These are phyloP conservation scores for Melitaea cinxia DNA, from an alignment of 1,140 invertebrate genomes.

Conservation along the genomic window DNA sequence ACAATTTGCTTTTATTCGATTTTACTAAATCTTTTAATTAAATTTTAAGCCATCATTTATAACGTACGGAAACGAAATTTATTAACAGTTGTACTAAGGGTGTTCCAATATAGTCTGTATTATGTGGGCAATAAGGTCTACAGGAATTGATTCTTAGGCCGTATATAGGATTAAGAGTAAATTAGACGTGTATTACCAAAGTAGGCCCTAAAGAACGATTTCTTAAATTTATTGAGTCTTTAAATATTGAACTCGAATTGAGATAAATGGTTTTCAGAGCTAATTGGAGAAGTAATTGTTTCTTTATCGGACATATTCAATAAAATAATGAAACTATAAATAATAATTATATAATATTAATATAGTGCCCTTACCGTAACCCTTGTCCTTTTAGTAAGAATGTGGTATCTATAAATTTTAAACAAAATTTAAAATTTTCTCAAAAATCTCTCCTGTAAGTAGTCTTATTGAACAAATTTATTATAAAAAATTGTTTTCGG, in stretches of 20 bases:
- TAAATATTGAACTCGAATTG: neutral
- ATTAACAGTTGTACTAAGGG: neutral
- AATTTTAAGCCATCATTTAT: constrained; percentile 23
- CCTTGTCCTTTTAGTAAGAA: no score
- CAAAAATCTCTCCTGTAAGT: no score
- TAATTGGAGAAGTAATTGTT: neutral
- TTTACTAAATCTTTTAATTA: constrained; percentile 27
- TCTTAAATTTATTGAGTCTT: neutral
- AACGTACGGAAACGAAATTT: constrained; percentile 4
- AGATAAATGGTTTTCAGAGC: neutral
- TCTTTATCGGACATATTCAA: no score
- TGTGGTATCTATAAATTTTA: no score
- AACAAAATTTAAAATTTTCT: no score
- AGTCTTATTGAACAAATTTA: no score
- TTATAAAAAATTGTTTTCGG: no score
- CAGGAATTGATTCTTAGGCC: neutral
- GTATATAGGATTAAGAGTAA: neutral
- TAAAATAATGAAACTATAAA: no score
- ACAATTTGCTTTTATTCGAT: neutral
- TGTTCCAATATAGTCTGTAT: neutral
- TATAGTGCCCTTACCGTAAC: no score
- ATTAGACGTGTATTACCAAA: neutral
- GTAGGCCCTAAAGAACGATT: neutral
- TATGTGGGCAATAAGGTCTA: neutral
- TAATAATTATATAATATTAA: no score